Percentiles rank a stretch among this genome's conserved stretches.
Conservation (phyloP, 2,113 vertebrate species). For the Semicossyphus pulcher region DNA sequence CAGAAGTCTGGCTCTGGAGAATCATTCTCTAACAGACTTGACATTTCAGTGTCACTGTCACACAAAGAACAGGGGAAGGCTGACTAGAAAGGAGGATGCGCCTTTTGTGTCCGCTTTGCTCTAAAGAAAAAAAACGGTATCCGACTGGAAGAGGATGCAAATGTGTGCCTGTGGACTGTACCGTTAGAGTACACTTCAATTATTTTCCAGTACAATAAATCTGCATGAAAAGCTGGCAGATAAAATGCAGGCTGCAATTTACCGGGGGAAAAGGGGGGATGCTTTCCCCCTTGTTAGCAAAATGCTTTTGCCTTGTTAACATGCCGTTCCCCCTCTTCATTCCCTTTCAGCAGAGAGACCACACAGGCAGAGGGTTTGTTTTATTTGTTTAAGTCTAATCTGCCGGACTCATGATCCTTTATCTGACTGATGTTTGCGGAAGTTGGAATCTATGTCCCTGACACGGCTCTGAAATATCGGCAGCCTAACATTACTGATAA, state of each 20-base stretch:
- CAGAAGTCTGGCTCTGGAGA: slow-evolving; percentile 42
- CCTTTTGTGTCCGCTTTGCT: slow-evolving; percentile 1
- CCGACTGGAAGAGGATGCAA: not conserved
- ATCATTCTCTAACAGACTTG: slow-evolving; percentile 29
- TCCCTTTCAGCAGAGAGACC: not conserved
- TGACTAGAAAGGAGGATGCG: slow-evolving; percentile 15
- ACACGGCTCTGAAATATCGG: not conserved
- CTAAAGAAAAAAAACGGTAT: not conserved
- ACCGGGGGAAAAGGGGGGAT: not conserved
- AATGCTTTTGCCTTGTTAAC: not conserved
- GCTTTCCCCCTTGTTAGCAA: not conserved
- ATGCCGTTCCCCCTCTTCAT: not conserved
- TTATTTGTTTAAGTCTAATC: not conserved
- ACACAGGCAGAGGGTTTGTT: not conserved
- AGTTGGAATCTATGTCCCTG: not conserved
- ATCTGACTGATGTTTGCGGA: not conserved
- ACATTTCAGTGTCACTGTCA: slow-evolving; percentile 52
- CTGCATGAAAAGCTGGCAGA: not conserved
- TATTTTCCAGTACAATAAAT: not conserved
- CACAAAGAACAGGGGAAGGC: slow-evolving; percentile 2
- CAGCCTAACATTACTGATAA: not conserved
- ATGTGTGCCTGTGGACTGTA: not conserved
- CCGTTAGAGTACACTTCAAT: not conserved
- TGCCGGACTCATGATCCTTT: not conserved
- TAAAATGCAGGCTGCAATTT: not conserved